Percentiles rank a stretch among this genome's conserved stretches.
Conservation (phyloP, 1,140 invertebrate species). For the Leptopilina boulardi region DNA sequence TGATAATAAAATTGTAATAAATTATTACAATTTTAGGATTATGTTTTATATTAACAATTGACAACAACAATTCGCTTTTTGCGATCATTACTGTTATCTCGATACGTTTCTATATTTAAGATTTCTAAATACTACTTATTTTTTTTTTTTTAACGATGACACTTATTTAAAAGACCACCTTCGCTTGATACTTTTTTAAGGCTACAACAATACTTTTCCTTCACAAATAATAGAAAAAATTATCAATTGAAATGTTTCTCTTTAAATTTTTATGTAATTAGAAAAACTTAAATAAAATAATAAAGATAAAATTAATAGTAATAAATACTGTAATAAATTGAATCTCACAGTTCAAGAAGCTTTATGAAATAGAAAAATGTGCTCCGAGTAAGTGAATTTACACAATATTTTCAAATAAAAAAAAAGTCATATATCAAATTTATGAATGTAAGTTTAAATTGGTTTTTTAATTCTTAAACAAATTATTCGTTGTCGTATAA, state of each 20-base stretch:
- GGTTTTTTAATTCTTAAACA: background rate
- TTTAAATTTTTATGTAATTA: too few species aligned
- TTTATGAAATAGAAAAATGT: too few species aligned
- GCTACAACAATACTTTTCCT: background rate
- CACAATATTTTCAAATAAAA: background rate
- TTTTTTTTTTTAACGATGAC: constrained; percentile 8
- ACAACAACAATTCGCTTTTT: constrained; percentile 51
- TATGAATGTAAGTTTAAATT: background rate
- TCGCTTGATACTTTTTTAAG: constrained; percentile 3
- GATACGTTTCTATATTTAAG: background rate
- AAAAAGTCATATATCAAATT: background rate
- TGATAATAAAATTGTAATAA: constrained; percentile 7
- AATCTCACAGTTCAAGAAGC: too few species aligned
- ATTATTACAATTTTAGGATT: constrained; percentile 11
- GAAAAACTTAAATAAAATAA: too few species aligned
- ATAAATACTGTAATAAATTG: too few species aligned
- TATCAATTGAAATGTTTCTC: background rate
- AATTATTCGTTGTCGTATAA: constrained; percentile 15
- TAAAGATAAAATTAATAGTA: too few species aligned
- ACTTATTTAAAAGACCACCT: constrained; percentile 16
- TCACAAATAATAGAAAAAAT: background rate
- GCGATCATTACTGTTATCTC: background rate
- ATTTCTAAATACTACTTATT: constrained; percentile 17
- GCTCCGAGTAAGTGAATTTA: background rate
- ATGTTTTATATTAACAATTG: constrained; percentile 53